Percentiles rank a stretch among this genome's conserved stretches.
Conservation (phyloP, 2,113 vertebrate genomes). For the Nicator chloris region DNA sequence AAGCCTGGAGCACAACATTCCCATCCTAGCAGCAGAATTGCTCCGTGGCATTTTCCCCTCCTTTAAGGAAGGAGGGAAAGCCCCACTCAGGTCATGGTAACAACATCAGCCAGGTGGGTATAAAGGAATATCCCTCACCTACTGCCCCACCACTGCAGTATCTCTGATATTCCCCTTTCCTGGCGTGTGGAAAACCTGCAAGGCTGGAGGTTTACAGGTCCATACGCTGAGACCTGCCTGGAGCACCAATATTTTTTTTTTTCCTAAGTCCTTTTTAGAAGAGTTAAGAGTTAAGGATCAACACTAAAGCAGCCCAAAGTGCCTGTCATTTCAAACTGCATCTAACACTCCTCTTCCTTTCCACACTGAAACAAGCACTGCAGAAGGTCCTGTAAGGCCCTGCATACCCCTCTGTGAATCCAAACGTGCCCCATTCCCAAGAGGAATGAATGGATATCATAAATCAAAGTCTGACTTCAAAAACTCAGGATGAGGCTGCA, state of each 20-base stretch:
- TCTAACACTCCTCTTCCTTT: not conserved
- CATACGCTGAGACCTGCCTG: not conserved
- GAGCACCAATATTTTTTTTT: not conserved
- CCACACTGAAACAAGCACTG: not conserved
- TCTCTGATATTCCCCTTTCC: not conserved
- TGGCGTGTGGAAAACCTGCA: not conserved
- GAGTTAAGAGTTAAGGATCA: not conserved
- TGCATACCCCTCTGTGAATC: not conserved
- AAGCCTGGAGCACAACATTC: not conserved
- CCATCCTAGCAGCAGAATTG: not conserved
- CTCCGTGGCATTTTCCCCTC: too few species aligned
- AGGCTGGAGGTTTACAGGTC: not conserved
- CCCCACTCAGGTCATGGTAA: not conserved
- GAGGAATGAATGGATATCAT: not conserved
- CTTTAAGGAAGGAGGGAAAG: not conserved
- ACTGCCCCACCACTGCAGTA: not conserved
- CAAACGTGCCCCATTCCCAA: not conserved
- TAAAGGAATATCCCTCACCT: not conserved
- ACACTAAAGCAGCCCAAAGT: not conserved
- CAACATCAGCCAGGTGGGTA: not conserved
- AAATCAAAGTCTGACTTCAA: not conserved
- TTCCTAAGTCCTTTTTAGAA: not conserved
- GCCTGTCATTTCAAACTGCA: not conserved
- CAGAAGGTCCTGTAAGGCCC: not conserved
- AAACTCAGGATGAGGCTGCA: not conserved